These are phyloP conservation scores for Hiodon tergisus DNA, from an alignment of 2,113 vertebrate genomes.

Conservation along the genomic window DNA sequence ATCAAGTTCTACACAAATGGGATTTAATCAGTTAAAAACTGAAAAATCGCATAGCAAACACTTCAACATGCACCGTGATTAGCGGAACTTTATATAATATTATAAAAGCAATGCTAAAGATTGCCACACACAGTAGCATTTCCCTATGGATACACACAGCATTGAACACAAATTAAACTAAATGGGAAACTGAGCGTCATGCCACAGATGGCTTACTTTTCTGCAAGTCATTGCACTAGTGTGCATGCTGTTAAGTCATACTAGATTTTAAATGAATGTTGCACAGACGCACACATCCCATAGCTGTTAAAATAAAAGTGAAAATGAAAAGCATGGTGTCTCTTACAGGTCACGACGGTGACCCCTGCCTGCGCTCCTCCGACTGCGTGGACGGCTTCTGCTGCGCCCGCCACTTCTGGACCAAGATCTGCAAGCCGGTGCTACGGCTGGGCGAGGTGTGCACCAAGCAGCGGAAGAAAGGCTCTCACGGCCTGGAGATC, in stretches of 20 bases:
- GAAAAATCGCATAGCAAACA: constrained; percentile 14
- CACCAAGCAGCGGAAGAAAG: constrained; percentile 77
- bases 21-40: constrained; percentile 22
- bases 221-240: not conserved
- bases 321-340: not conserved
- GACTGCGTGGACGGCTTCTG: constrained; percentile 76
- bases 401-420: constrained; percentile 92
- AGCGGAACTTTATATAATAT: not conserved
- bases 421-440: constrained; percentile 87
- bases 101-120: not conserved
- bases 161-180: not conserved
- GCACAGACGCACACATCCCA: not conserved
- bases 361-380: constrained; percentile 74
- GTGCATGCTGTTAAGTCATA: too few species aligned
- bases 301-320: not conserved
- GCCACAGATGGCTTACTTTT: too few species aligned
- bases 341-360: constrained; percentile 69
- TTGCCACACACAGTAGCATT: not conserved
- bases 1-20: constrained; percentile 18
- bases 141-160: not conserved
- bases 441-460: constrained; percentile 83
- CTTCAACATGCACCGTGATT: not conserved
- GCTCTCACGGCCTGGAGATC: constrained; percentile 76
- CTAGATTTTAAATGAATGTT: too few species aligned
- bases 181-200: not conserved